Conservation (phyloP, 1,140 invertebrate species). For the Pseudomyrmex flavicornis region DNA sequence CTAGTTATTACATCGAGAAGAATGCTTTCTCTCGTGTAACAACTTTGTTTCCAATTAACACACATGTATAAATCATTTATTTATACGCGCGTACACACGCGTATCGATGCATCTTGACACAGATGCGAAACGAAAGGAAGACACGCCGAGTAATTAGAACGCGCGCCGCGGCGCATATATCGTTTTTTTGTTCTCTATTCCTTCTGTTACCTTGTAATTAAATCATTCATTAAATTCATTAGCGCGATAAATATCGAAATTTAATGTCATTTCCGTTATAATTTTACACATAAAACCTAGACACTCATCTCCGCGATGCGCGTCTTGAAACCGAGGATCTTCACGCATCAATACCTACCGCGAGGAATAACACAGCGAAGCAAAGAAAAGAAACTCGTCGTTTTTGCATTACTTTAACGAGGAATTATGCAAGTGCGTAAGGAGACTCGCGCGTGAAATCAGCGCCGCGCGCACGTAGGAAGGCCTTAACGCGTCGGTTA, state of each 20-base stretch:
- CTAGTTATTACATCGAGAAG: constrained; percentile 14
- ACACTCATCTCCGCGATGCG: background rate
- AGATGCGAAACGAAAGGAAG: constrained; percentile 46
- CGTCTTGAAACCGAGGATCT: background rate
- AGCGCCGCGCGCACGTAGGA: constrained; percentile 46
- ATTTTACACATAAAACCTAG: background rate
- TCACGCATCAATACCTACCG: background rate
- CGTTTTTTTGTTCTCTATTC: background rate
- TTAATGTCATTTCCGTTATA: constrained; percentile 30
- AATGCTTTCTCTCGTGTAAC: constrained; percentile 23
- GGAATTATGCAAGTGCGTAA: constrained; percentile 38
- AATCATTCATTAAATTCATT: constrained; percentile 37
- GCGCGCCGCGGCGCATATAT: background rate
- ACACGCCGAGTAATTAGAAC: constrained; percentile 41
- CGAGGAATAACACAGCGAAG: background rate
- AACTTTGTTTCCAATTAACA: constrained; percentile 66
- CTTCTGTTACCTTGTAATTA: constrained; percentile 42
- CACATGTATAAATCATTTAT: constrained; percentile 59
- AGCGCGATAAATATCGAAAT: constrained; percentile 3
- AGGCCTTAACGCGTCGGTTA: constrained; percentile 24
- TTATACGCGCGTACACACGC: constrained; percentile 48
- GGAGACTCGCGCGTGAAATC: constrained; percentile 53
- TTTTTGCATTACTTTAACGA: constrained; percentile 36
- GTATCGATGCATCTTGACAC: constrained; percentile 47
- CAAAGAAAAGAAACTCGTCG: constrained; percentile 7